phyloP scores from a whole-genome alignment of 1,140 invertebrate species.

The Condylostylus longicornis region DNA sequence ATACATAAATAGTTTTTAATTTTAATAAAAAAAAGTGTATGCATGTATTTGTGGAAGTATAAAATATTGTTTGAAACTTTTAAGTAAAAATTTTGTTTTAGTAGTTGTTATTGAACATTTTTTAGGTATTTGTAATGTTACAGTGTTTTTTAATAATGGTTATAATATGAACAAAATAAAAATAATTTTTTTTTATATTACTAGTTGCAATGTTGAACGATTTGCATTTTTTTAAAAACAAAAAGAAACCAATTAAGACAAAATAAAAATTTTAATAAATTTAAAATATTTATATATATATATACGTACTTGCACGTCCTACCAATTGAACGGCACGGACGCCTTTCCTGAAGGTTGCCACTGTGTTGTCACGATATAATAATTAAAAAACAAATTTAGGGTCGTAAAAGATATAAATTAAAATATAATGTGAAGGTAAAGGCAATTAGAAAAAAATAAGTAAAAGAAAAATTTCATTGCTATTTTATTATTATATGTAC shows the following conservation, averaged over 20 bases:
- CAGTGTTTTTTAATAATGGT: too few species aligned
- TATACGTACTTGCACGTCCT: slow-evolving; percentile 92
- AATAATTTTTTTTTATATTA: too few species aligned
- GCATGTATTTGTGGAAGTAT: too few species aligned
- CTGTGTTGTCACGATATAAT: too few species aligned
- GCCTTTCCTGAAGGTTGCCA: slow-evolving; percentile 99
- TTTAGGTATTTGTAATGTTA: too few species aligned
- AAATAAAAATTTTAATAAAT: neutral
- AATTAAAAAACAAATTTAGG: slow-evolving; percentile 33
- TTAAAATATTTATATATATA: slow-evolving; percentile 7
- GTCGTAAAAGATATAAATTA: slow-evolving; percentile 31
- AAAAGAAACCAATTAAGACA: neutral
- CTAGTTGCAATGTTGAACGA: too few species aligned
- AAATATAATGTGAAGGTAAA: slow-evolving; percentile 21
- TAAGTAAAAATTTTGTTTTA: too few species aligned
- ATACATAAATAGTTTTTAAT: too few species aligned
- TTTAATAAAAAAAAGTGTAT: too few species aligned
- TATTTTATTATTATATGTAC: neutral
- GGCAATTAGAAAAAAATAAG: slow-evolving; percentile 4
- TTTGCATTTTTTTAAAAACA: neutral
- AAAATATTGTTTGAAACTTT: too few species aligned
- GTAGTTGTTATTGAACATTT: too few species aligned
- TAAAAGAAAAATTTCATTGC: slow-evolving; percentile 3
- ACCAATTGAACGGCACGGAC: slow-evolving; percentile 96
- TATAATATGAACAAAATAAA: too few species aligned